Conservation (phyloP, 2,113 vertebrate genomes). For the Sylvilagus bachmani region DNA sequence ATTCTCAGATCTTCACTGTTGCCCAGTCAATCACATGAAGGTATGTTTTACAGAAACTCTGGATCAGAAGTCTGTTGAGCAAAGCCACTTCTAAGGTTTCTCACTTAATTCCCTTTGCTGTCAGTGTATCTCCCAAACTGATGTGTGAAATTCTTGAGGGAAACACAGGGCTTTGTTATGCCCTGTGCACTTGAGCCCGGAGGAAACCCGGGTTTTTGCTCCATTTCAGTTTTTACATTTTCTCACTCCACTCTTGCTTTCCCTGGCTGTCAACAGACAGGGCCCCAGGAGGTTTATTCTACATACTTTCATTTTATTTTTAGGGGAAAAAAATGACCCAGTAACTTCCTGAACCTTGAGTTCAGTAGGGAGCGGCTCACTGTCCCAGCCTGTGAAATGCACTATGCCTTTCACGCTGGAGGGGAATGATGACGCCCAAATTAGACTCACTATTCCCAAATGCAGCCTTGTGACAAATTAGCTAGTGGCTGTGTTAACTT, state of each 20-base stretch:
- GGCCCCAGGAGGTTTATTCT: constrained; percentile 2
- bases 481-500: constrained; percentile 20
- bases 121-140: constrained; percentile 10
- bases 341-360: constrained; percentile 27
- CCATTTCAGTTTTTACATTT: constrained; percentile 7
- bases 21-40: background rate
- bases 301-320: constrained; percentile 21
- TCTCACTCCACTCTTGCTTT: background rate
- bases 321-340: background rate
- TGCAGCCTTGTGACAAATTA: constrained; percentile 50
- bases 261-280: background rate
- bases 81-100: background rate
- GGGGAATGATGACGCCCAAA: background rate
- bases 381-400: background rate
- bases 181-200: background rate
- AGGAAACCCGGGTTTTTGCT: background rate
- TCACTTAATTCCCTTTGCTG: constrained; percentile 44
- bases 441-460: constrained; percentile 44
- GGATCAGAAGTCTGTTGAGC: background rate
- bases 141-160: constrained; percentile 30
- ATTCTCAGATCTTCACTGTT: background rate
- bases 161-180: background rate
- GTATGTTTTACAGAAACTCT: background rate
- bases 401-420: background rate
- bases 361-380: background rate